Evolutionary conservation across 2,888 invertebrate species (phyloP).

Genomic region (Pristionchus maxplancki): DNA sequence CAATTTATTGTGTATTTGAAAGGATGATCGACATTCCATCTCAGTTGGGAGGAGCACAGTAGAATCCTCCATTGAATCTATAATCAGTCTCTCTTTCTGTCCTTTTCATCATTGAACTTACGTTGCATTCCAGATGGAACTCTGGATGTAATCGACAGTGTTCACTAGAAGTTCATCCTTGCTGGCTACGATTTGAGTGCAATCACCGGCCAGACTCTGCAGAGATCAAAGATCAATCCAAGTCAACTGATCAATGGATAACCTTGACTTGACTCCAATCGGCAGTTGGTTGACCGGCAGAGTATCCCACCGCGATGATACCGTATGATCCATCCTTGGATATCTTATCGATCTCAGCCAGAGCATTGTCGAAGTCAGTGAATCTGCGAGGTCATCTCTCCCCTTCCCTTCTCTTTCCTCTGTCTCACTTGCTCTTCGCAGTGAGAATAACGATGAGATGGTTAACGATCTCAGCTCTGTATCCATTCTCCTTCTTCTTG

Average conservation of each 20-base stretch:
- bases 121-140: constrained; percentile 43
- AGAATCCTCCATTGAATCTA: constrained; percentile 20
- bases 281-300: neutral
- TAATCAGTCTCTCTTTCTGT: neutral
- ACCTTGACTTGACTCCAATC: constrained; percentile 7
- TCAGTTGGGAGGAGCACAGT: neutral
- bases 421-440: constrained; percentile 9
- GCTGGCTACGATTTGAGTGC: neutral
- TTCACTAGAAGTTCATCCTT: neutral
- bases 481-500: constrained; percentile 41
- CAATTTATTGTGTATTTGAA: neutral
- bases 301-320: constrained; percentile 36
- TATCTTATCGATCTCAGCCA: constrained; percentile 11
- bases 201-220: constrained; percentile 5
- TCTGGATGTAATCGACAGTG: constrained; percentile 1
- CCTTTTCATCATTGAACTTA: neutral
- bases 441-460: constrained; percentile 48
- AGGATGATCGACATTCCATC: neutral
- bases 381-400: neutral
- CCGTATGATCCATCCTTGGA: constrained; percentile 30
- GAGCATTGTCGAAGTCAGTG: neutral
- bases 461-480: constrained; percentile 23
- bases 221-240: neutral
- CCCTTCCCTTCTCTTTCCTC: neutral
- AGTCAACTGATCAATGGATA: too few species aligned